Evolutionary conservation across 2,113 vertebrate genomes (phyloP), one percentile per base, ranked within the genome.

Genomic region (Ceuthmochares aereus): DNA sequence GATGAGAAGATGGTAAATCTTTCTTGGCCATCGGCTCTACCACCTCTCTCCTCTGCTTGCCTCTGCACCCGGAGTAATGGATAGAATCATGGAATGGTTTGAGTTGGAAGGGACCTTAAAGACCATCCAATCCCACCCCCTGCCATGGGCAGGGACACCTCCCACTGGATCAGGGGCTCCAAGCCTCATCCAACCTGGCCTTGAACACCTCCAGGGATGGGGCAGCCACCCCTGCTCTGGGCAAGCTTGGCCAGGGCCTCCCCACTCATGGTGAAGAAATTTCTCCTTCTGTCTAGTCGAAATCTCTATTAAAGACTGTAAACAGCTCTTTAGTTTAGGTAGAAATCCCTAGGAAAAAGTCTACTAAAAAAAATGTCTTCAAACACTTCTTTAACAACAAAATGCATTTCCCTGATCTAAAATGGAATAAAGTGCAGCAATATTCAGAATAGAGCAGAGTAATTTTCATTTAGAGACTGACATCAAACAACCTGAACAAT

Each of bases 401-500:
- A 49, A 49, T 23, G 16, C 4, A 17, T 63, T 84, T 59, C 25
- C 54, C 42, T 14, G 1, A 55, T 63, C 88, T 63, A 52, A 82
- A 89, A 32, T 43, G 55, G 66, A 80, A 73, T 59, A 18, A 56
- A 79, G 56, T 10, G 9, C 49, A 56, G 32, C 27, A 21, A 51
- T 45, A 43, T 30, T 69, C 58, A 67, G 60, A 37, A 62, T 37
- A 62, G 67, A 78, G 70, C 22, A 68, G 51, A 55, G 17, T 27
- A 70, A 51, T 82, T 96, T 94, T 74, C 62, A 43, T 69, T 78
- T 47, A 90, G 76, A 66, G 91, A 63, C 40, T 47, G 67, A 73
- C 83, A 94, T 58, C 1, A 13, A 94, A 82, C 49, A 63, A 87
- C 69, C 76, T 87, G 66, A 92, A 94, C 85, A 90, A 64, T 85